Base-by-base conservation (phyloP, 2,888 invertebrate species). In the Amiota communis region DNA sequence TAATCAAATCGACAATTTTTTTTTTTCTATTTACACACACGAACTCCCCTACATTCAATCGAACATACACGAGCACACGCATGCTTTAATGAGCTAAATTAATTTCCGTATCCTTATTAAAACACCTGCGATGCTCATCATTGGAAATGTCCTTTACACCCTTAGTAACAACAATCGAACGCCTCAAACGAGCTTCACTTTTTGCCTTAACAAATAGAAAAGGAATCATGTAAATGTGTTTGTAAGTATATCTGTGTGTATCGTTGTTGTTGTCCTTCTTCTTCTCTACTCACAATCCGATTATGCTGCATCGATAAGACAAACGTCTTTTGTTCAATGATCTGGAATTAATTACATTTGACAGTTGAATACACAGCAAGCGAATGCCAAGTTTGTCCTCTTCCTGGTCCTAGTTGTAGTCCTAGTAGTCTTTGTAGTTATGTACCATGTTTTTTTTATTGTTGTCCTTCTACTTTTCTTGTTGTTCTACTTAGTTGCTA, bases 271-370 rank as follows among this genome's bases (percentile, higher is more conserved):
- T 36, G 36, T 36, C 36, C 36, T 36, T 36, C 36, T 59, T 15
- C n/a, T 15, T 49, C 12, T 17, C 36, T 47, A 70, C 51, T 63
- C 64, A 46, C 63, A 71, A 71, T 71, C 71, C 65, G 65, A 72
- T 65, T 72, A 65, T 47, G 65, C 65, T 65, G 65, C 20, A 20
- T 47, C 57, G 67, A 72, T 65, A 72, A 64, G 71, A 72, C 65
- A 72, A 72, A 72, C 53, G 71, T 72, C 64, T 72, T 72, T 72
- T 72, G 71, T 72, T 64, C 71, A 72, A 72, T 72, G 71, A 72
- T 72, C 71, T 72, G 71, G 65, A 72, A 72, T 72, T 72, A 65
- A 72, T 72, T 72, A 72, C 71, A 72, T 72, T 72, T 72, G 71
- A 72, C 71, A 72, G 65, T 46, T 65, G 71, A 57, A 70, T n/a